Evolutionary conservation across 2,113 vertebrate species (phyloP).

Genomic region (Ancistrus triradiatus): DNA sequence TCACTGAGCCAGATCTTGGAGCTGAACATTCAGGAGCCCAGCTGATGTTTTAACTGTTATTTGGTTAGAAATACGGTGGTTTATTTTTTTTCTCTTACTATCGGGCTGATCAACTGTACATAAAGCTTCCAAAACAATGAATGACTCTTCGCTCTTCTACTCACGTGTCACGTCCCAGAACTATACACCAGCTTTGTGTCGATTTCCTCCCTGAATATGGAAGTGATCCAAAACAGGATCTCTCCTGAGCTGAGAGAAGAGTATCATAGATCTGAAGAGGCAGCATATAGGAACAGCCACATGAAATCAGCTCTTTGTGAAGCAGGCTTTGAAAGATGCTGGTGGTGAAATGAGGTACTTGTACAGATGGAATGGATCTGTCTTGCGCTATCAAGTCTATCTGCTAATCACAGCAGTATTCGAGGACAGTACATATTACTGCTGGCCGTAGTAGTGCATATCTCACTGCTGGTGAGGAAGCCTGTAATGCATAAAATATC

Average conservation of each 20-base stretch:
- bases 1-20: too few species aligned
- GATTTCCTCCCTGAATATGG: constrained; percentile 55
- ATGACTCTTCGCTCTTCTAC: too few species aligned
- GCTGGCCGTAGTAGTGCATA: neutral
- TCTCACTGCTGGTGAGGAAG: neutral
- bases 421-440: neutral
- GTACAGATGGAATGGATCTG: constrained; percentile 2
- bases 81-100: too few species aligned
- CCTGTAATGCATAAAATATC: neutral
- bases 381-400: neutral
- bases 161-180: too few species aligned
- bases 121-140: too few species aligned
- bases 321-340: neutral
- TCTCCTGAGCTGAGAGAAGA: constrained; percentile 31
- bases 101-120: too few species aligned
- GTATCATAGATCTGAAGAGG: constrained; percentile 52
- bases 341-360: neutral
- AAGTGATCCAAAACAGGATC: constrained; percentile 57
- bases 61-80: too few species aligned
- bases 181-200: neutral
- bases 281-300: too few species aligned
- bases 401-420: neutral
- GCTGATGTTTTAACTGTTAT: too few species aligned
- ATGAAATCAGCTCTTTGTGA: constrained; percentile 52
- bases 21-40: too few species aligned